These are phyloP conservation scores for Pantherophis alleghaniensis DNA, from an alignment of 2,797 vertebrate species.

Conservation along the genomic window DNA sequence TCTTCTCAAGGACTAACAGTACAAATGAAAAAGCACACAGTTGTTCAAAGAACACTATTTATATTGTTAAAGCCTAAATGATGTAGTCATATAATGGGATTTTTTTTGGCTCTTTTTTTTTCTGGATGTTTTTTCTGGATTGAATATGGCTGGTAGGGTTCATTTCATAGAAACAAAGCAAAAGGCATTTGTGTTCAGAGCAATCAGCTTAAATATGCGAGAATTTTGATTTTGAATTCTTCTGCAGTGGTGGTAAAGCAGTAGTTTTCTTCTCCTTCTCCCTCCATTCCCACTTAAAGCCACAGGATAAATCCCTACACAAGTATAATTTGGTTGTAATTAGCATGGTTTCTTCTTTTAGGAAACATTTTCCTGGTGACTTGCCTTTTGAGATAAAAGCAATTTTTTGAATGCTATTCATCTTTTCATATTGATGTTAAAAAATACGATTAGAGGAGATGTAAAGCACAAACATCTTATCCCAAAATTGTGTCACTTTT, in stretches of 20 bases:
- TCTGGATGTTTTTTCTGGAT: not conserved
- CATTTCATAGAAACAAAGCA: not conserved
- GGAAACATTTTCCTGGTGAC: not conserved
- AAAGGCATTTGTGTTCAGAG: not conserved
- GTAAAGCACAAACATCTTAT: not conserved
- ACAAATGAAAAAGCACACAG: conserved; percentile 29
- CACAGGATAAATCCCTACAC: not conserved
- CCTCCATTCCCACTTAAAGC: too few relatives aligned
- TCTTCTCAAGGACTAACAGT: conserved; percentile 25
- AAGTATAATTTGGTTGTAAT: not conserved
- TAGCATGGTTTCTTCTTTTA: not conserved
- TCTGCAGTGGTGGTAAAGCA: not conserved
- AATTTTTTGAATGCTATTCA: not conserved
- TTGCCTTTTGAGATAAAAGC: not conserved
- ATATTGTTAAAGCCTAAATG: conserved; percentile 26
- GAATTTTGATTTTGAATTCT: not conserved
- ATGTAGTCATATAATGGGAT: not conserved
- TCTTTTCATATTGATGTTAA: not conserved
- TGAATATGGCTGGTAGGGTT: not conserved
- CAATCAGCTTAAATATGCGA: not conserved
- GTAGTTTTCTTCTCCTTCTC: not conserved
- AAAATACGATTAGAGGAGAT: not conserved
- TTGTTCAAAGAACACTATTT: conserved; percentile 34
- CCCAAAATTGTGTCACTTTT: not conserved
- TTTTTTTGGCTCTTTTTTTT: not conserved